Evolutionary conservation across 2,113 vertebrate species (phyloP).

Genomic region (Mormyrus lacerda): DNA sequence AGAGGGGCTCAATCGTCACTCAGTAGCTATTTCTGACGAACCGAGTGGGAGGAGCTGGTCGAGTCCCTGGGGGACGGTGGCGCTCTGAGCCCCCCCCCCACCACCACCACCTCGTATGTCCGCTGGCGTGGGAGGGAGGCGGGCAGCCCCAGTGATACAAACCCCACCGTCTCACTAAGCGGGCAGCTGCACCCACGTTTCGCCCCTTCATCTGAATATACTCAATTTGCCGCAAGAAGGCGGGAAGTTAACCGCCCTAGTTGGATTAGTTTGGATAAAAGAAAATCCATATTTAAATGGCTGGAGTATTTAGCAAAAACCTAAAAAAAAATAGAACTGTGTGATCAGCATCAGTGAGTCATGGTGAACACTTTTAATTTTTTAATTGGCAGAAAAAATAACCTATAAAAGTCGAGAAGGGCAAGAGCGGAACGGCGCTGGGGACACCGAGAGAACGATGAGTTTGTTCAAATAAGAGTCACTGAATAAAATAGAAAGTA

Average conservation of each 20-base stretch:
- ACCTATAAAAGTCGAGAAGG: not conserved
- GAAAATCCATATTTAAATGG: constrained; percentile 39
- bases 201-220: not conserved
- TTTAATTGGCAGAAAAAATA: not conserved
- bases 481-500: not conserved
- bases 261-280: constrained; percentile 40
- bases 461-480: constrained; percentile 27
- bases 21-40: constrained; percentile 37
- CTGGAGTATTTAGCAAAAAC: constrained; percentile 31
- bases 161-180: not conserved
- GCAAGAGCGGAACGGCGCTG: constrained; percentile 14
- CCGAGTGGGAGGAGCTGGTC: constrained; percentile 2
- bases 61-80: not conserved
- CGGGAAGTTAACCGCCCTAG: constrained; percentile 41
- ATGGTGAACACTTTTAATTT: not conserved
- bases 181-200: not conserved
- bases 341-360: not conserved
- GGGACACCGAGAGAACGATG: constrained; percentile 29
- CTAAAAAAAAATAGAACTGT: not conserved
- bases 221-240: constrained; percentile 31
- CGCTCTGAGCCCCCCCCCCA: not conserved
- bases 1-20: constrained; percentile 41
- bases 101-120: not conserved
- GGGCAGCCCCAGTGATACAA: not conserved
- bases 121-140: not conserved